Percentiles rank a stretch among this genome's conserved stretches.
phyloP scores from a whole-genome alignment of 2,888 invertebrate genomes.

The Caenorhabditis drosophilae region DNA sequence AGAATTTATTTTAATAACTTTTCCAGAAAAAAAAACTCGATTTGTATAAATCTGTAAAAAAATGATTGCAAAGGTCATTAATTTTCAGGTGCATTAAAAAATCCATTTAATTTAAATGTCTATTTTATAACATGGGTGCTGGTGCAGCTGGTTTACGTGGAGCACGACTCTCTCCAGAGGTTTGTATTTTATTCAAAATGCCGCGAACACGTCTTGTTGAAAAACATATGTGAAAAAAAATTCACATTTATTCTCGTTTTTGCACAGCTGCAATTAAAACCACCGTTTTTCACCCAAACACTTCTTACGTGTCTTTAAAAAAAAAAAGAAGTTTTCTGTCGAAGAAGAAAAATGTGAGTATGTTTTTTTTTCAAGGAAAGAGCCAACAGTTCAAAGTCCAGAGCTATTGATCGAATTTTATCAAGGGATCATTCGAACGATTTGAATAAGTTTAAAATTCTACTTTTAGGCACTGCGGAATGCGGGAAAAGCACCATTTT shows the following conservation, averaged over 20 bases:
- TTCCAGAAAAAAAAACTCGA: not conserved
- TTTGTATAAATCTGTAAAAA: not conserved
- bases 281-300: too few species aligned
- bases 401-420: constrained; percentile 49
- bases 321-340: too few species aligned
- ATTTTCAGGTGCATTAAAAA: not conserved
- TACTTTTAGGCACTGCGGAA: constrained; percentile 49
- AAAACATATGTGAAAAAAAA: too few species aligned
- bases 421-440: constrained; percentile 46
- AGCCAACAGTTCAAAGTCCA: constrained; percentile 40
- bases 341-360: not conserved
- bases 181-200: not conserved
- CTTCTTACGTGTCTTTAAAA: too few species aligned
- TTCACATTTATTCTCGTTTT: too few species aligned
- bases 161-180: constrained; percentile 30
- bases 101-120: not conserved
- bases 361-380: constrained; percentile 22
- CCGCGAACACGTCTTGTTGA: too few species aligned
- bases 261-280: too few species aligned
- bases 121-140: constrained; percentile 20
- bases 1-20: too few species aligned
- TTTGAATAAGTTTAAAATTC: constrained; percentile 49
- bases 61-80: not conserved
- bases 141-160: constrained; percentile 41
- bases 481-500: constrained; percentile 58